Conservation (phyloP, 2,888 invertebrate species). For the Argyresthia albistria region DNA sequence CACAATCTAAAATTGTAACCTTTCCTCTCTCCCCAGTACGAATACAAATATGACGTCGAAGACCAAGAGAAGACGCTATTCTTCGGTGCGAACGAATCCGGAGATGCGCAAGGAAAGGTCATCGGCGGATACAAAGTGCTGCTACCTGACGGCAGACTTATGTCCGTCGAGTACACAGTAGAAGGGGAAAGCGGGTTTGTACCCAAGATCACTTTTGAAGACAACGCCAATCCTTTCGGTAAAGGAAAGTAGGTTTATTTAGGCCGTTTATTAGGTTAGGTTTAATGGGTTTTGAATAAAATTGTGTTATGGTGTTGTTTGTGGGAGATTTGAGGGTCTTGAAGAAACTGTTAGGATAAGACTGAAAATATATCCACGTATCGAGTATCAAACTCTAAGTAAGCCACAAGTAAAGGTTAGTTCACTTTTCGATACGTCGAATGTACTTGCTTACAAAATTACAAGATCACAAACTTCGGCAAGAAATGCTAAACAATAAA, state of each 20-base stretch:
- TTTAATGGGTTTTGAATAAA: neutral
- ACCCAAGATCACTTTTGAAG: slow-evolving; percentile 77
- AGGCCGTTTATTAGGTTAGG: no score
- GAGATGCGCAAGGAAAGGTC: slow-evolving; percentile 75
- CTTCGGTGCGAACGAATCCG: slow-evolving; percentile 79
- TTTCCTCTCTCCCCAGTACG: slow-evolving; percentile 64
- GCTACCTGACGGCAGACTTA: slow-evolving; percentile 79
- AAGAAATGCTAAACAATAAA: no score
- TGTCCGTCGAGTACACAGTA: slow-evolving; percentile 81
- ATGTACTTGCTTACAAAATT: no score
- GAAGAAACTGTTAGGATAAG: neutral
- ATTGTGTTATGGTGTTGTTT: neutral
- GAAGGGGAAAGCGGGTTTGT: slow-evolving; percentile 82
- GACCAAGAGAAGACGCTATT: slow-evolving; percentile 77
- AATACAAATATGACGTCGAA: slow-evolving; percentile 82
- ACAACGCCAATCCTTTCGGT: slow-evolving; percentile 72
- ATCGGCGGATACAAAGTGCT: slow-evolving; percentile 78
- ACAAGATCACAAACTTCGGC: no score
- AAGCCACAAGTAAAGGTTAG: no score
- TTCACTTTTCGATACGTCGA: no score
- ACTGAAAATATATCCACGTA: no score
- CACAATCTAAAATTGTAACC: neutral
- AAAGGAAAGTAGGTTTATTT: slow-evolving; percentile 37
- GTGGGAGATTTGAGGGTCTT: neutral
- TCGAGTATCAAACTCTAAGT: no score